Base-by-base conservation (phyloP, 2,797 vertebrate species). In the Arnoldichthys spilopterus region DNA sequence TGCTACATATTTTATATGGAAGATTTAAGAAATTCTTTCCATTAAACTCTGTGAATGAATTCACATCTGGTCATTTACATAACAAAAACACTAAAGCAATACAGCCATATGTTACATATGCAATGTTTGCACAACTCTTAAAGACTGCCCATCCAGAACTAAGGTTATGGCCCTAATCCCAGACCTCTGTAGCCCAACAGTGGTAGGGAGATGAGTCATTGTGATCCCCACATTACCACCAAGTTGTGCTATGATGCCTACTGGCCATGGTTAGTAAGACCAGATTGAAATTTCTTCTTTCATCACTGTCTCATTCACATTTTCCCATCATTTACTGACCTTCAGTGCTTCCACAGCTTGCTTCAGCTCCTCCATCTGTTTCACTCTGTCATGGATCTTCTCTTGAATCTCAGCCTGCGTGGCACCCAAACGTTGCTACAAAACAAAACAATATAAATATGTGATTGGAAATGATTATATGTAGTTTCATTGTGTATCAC, bases 351-450 rank as follows among this genome's bases (percentile, higher is more conserved):
- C 94, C 80, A 94, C 93, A 2, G 94, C 94, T 59, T 94, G 93
- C 78, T 93, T 94, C 24, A 95, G 90, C 68, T 94, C 92, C 32
- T 94, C 94, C 94, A 95, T 94, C 90, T 95, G 94, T 77, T 95
- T 95, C 32, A 94, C 86, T 61, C 94, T 84, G 80, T 95, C 93
- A 5, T 94, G 93, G 85, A 95, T 95, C 87, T 87, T 94, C 85
- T 95, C 93, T 84, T 95, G 94, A 84, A 95, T 93, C 85, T 94
- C 94, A 13, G 94, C 94, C 83, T 95, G 94, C 49, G 94, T 95
- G 83, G 92, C 88, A 1, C 94, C 94, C 81, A 95, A 81, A 2
- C 92, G 91, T 93, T 94, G 94, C 94, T 89, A 63, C 53, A 70
- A 79, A 63, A 12, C 30, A 72, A 32, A 71, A 53, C 45, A 74